These are phyloP conservation scores for Megaceryle alcyon DNA, from an alignment of 2,797 vertebrate genomes.

Conservation along the genomic window DNA sequence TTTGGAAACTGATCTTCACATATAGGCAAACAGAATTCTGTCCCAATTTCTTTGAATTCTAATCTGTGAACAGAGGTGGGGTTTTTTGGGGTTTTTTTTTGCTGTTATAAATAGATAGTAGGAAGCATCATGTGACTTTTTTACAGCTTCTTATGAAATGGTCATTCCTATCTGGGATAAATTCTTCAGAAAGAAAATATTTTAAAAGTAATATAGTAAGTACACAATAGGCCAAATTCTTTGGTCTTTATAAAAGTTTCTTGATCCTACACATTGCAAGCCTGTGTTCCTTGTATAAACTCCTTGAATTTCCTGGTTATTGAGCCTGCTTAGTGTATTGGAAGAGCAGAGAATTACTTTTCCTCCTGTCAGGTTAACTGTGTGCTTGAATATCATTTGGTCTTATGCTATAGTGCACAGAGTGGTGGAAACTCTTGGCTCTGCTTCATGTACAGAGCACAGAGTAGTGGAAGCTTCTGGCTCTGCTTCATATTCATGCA, in stretches of 20 bases:
- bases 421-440: not conserved
- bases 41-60: not conserved
- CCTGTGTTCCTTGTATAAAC: not conserved
- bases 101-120: not conserved
- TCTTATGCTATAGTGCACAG: not conserved
- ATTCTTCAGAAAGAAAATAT: not conserved
- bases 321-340: not conserved
- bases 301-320: slow-evolving; percentile 26
- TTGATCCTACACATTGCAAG: not conserved
- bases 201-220: not conserved
- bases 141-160: not conserved
- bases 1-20: not conserved
- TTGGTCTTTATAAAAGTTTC: slow-evolving; percentile 43
- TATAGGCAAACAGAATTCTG: not conserved
- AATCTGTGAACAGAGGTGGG: not conserved
- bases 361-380: slow-evolving; percentile 16
- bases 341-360: slow-evolving; percentile 30
- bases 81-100: too few relatives aligned
- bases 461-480: not conserved
- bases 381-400: not conserved
- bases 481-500: not conserved
- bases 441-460: not conserved
- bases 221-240: slow-evolving; percentile 4
- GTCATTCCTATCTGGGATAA: not conserved
- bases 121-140: not conserved